These are phyloP conservation scores for Craterocephalus amniculus DNA, from an alignment of 2,797 vertebrate species.

Conservation along the genomic window DNA sequence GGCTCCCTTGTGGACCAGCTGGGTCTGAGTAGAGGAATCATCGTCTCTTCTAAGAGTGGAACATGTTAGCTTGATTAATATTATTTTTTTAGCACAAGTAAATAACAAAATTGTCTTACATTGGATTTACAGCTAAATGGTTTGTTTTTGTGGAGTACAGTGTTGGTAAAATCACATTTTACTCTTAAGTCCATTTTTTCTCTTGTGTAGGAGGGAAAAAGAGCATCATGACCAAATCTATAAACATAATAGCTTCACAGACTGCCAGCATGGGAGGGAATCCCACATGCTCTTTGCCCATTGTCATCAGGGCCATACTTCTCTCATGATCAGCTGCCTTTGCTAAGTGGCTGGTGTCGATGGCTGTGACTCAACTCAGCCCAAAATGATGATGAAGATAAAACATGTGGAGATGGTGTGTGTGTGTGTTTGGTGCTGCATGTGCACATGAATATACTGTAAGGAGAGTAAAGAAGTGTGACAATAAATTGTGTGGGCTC, in stretches of 20 bases:
- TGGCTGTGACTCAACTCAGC: conserved; percentile 73
- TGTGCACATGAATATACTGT: conserved; percentile 28
- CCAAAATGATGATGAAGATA: conserved; percentile 71
- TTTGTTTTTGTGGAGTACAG: neutral
- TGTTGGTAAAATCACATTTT: neutral
- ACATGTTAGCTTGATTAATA: conserved; percentile 32
- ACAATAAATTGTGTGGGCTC: conserved; percentile 65
- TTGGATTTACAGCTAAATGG: neutral
- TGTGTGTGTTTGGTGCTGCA: conserved; percentile 7
- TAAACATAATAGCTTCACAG: conserved; percentile 53
- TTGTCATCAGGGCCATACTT: conserved; percentile 68
- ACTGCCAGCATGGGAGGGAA: conserved; percentile 51
- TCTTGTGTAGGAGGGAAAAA: conserved; percentile 32
- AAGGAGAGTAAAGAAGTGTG: conserved; percentile 40
- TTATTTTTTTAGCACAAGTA: neutral
- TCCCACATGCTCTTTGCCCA: conserved; percentile 59
- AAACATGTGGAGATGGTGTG: conserved; percentile 71
- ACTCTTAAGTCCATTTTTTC: conserved; percentile 14
- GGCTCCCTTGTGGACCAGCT: conserved; percentile 36
- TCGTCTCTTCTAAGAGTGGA: conserved; percentile 49
- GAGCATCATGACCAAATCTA: conserved; percentile 16
- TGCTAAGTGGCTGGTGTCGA: conserved; percentile 79
- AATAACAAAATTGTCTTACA: neutral
- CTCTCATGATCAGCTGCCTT: conserved; percentile 71
- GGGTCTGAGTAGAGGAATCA: conserved; percentile 41